Evolutionary conservation across 2,888 invertebrate genomes (phyloP).

Genomic region (Schrankia costaestrigalis): DNA sequence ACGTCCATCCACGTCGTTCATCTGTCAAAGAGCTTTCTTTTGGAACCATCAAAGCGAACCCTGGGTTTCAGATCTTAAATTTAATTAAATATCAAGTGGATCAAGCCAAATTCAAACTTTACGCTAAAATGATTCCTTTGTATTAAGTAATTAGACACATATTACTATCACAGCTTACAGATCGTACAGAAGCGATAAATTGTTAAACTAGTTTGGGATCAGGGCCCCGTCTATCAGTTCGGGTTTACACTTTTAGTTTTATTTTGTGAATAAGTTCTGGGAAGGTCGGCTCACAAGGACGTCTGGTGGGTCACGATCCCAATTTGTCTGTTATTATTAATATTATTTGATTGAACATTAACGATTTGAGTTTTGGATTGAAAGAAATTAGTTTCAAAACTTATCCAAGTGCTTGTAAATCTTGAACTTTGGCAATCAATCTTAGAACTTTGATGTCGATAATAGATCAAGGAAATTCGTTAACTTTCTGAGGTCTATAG

Average conservation of each 20-base stretch:
- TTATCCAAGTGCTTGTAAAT: constrained; percentile 11
- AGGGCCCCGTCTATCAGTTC: constrained; percentile 46
- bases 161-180: constrained; percentile 36
- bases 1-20: constrained; percentile 30
- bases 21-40: constrained; percentile 43
- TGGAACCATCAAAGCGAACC: constrained; percentile 32
- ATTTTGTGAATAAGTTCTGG: constrained; percentile 58
- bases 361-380: constrained; percentile 11
- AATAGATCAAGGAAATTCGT: too few species aligned
- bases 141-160: constrained; percentile 43
- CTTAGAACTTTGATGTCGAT: too few species aligned
- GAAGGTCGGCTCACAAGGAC: constrained; percentile 70
- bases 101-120: constrained; percentile 18
- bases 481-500: too few species aligned
- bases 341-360: constrained; percentile 33
- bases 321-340: constrained; percentile 36
- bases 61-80: constrained; percentile 34
- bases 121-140: constrained; percentile 37
- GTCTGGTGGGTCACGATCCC: constrained; percentile 42
- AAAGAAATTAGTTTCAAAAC: constrained; percentile 22
- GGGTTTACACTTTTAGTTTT: constrained; percentile 54
- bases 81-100: constrained; percentile 39
- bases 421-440: constrained; percentile 23
- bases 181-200: constrained; percentile 55
- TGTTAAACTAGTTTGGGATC: constrained; percentile 52